Evolutionary conservation across 2,113 vertebrate species (phyloP), one percentile per base, ranked within the genome.

Genomic region (Atractosteus spatula): DNA sequence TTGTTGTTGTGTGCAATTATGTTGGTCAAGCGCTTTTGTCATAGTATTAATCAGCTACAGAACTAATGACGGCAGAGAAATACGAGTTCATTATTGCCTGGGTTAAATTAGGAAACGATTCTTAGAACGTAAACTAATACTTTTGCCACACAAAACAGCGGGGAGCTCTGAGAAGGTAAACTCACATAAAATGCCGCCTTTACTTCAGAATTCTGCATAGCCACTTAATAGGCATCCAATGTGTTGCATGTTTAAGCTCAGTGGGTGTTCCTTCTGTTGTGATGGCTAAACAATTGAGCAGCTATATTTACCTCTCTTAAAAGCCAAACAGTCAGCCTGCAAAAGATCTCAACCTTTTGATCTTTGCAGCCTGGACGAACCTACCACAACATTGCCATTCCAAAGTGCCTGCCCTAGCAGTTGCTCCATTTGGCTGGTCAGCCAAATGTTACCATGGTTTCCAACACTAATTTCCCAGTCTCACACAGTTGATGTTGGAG

Each of bases 261-360:
- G 85, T 90, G 84, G 88, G 84, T 86, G 88, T 88, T 81, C 85
- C 13, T 85, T 85, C 89, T 89, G 77, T 84, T 87, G 47, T 51
- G 5, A 51, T 51, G 5, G 5, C 47, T 10, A 7, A 83, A 86
- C 81, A 84, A 82, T 65, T 43, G 14, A 66, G 43, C 55, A 59
- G 54, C 16, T 68, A 47, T 68, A 47, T 73, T 69, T 55, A 72
- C 65, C 72, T 68, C 61, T 78, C 63, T 75, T 63, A 71, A 55
- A 14, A 78, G 76, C 77, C 69, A 77, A 73, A 64, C 29, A 67
- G 42, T 65, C 72, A 51, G 71, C 73, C 71, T 74, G 68, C 74
- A 67, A 44, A 42, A 61, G 67, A 59, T 42, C 59, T 10, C 42
- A 55, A 59, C 81, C 81, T 81, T 84, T 82, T 81, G 81, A 78